Conservation (phyloP, 2,888 invertebrate genomes). For the Liposcelis brunnea region DNA sequence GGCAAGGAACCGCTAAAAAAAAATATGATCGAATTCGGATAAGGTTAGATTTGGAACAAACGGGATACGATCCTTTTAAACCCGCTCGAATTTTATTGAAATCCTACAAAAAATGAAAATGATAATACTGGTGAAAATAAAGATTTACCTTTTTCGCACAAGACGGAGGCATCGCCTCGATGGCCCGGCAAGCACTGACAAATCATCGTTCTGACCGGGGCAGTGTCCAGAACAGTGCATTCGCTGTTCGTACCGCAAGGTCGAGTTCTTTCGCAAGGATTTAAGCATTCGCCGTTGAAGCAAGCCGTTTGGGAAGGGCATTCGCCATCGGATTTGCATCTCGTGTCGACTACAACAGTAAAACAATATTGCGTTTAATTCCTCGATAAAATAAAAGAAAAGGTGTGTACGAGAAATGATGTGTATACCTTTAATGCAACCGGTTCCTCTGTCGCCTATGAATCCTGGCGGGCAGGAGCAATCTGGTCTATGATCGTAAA, state of each 20-base stretch:
- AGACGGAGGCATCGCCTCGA: slow-evolving; percentile 69
- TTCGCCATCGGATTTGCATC: slow-evolving; percentile 60
- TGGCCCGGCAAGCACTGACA: slow-evolving; percentile 76
- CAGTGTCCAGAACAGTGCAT: slow-evolving; percentile 62
- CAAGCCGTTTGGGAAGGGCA: slow-evolving; percentile 73
- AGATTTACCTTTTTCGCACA: slow-evolving; percentile 64
- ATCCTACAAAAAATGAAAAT: not conserved
- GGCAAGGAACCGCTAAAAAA: slow-evolving; percentile 36
- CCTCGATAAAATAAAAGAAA: too few relatives aligned
- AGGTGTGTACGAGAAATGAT: too few relatives aligned
- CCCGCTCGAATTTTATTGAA: not conserved
- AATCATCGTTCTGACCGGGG: slow-evolving; percentile 72
- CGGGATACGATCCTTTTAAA: not conserved
- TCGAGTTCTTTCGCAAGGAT: slow-evolving; percentile 60
- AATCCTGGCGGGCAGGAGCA: slow-evolving; percentile 69
- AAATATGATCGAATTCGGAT: too few relatives aligned
- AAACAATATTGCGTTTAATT: too few relatives aligned
- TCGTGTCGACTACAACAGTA: slow-evolving; percentile 31
- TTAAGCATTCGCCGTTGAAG: slow-evolving; percentile 60
- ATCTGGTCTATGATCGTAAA: slow-evolving; percentile 55
- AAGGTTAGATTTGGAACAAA: slow-evolving; percentile 2
- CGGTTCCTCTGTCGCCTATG: slow-evolving; percentile 36
- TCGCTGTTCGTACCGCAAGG: slow-evolving; percentile 69
- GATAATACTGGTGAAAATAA: not conserved
- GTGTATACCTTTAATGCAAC: slow-evolving; percentile 33